Evolutionary conservation across 1,140 invertebrate genomes (phyloP).

Genomic region (Pygmarrhopalites habei): DNA sequence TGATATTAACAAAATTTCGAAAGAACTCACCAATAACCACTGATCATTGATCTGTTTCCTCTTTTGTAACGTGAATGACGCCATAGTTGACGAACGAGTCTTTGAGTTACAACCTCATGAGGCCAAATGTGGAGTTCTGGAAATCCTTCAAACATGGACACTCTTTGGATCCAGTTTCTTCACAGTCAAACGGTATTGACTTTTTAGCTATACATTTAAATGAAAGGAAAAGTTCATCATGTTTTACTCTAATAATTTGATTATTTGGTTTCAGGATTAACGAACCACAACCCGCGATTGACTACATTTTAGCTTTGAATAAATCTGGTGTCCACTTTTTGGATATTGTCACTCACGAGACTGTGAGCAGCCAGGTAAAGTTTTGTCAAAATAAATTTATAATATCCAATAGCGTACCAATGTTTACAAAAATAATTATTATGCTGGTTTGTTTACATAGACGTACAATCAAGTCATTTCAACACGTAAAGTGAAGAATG

Average conservation of each 20-base stretch:
- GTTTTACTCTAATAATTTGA: no score
- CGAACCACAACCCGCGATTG: conserved; percentile 63
- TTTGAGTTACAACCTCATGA: conserved; percentile 40
- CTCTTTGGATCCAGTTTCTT: conserved; percentile 98
- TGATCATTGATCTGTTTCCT: no score
- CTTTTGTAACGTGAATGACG: no score
- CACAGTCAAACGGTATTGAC: conserved; percentile 84
- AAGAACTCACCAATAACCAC: no score
- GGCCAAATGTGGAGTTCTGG: conserved; percentile 46
- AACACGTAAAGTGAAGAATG: conserved; percentile 82
- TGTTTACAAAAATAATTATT: not conserved
- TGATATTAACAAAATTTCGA: no score
- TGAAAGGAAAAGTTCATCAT: no score
- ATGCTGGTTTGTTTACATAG: conserved; percentile 72
- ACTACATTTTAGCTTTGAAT: conserved; percentile 87
- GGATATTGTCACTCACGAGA: conserved; percentile 77
- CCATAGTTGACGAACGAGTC: not conserved
- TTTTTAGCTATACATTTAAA: no score
- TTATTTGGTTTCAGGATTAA: no score
- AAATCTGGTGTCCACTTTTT: conserved; percentile 88
- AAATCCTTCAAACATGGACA: conserved; percentile 85
- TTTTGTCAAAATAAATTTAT: not conserved
- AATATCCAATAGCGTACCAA: not conserved
- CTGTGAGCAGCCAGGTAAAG: not conserved
- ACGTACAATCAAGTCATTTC: conserved; percentile 92